phyloP scores from a whole-genome alignment of 2,113 vertebrate genomes.

The Pomatorhinus ruficollis region DNA sequence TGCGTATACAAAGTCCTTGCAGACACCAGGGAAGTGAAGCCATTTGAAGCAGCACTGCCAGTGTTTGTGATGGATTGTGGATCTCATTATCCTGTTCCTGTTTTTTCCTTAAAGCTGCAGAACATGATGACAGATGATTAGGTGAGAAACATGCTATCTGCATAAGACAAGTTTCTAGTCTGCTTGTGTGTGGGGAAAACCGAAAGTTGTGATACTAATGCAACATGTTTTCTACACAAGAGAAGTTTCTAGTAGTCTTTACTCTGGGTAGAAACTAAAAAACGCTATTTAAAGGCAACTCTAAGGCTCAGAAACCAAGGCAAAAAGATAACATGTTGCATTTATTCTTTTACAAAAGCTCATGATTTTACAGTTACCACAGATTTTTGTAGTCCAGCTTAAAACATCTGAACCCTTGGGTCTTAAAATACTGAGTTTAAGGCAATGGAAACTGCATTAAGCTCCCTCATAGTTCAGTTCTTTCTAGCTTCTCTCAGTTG shows the following conservation, averaged over 20 bases:
- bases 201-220: background rate
- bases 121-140: slow-evolving; percentile 3
- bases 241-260: background rate
- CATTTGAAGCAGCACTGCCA: background rate
- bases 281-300: background rate
- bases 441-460: background rate
- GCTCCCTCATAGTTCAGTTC: background rate
- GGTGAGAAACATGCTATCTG: background rate
- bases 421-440: background rate
- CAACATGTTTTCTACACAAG: background rate
- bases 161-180: background rate
- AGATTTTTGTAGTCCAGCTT: background rate
- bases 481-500: background rate
- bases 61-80: background rate
- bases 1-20: background rate
- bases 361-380: background rate
- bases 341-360: background rate
- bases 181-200: background rate
- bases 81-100: background rate
- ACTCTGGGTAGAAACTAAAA: background rate
- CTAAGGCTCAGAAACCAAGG: background rate
- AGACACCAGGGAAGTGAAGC: background rate
- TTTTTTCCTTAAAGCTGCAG: slow-evolving; percentile 6
- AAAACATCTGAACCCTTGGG: background rate
- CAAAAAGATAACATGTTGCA: background rate